Base-by-base conservation (phyloP, 23 tunicate genomes). In the Phallusia fumigata region DNA sequence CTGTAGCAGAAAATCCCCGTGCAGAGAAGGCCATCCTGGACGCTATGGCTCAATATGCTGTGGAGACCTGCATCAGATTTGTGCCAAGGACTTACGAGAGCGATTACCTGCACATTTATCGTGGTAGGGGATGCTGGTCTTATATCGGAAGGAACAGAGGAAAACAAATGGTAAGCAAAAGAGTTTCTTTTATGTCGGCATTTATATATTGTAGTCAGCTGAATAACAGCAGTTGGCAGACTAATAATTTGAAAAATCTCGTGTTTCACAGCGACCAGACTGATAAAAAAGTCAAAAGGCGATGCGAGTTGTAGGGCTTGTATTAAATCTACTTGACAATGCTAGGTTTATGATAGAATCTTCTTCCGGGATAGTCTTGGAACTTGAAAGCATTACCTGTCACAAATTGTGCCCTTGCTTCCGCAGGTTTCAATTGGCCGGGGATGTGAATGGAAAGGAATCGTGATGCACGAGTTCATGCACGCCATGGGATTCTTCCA, bases 91-190 rank as follows among this genome's bases (percentile, higher is more conserved):
- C 76, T 10, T 47, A 83, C 64, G 86, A 87, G 65, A 64, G 64
- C 45, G 91, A 87, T 53, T 87, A 82, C 80, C 11, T 87, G 19
- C 30, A 83, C 18, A 69, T 87, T 33, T 51, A 36, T 51, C 30
- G 21, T 8, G 91, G 91, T 22, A 77, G 86, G 19, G 91, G 91
- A 75, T 87, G 91, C 78, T 87, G 51, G 30, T 87, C 91, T 32
- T 74, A 74, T 58, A 77, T 87, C 24, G 91, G 91, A 52, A 36
- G 91, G 19, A 52, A 73, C 33, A 36, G 81, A 32, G 52, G 75
- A 76, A 84, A 49, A 32, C 78, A 76, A 35, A 33, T 13, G 52
- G 74, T 53, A 50, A 58, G n/a, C n/a, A 40, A 40, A 40, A 3
- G 47, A 40, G 5, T 40, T 40, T 3, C 8, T 5, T 40, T 40